Percentiles rank a stretch among this genome's conserved stretches.
Evolutionary conservation across 2,113 vertebrate genomes (phyloP).

Genomic region (Notarius lentiginosus): DNA sequence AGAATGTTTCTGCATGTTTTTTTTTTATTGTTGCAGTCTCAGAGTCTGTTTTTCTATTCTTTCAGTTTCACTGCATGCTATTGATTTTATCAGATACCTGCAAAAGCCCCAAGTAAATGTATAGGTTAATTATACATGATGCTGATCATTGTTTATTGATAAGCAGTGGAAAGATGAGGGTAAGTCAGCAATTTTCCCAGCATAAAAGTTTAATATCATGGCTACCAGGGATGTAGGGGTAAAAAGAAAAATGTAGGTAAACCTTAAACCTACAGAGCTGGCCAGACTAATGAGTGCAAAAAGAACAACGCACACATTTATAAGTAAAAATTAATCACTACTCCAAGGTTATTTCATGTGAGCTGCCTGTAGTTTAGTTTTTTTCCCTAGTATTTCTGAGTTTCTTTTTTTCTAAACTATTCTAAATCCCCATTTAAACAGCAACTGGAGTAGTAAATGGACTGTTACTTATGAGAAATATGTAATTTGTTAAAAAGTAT

Average conservation of each 20-base stretch:
- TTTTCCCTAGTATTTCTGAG: not conserved
- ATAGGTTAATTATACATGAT: conserved; percentile 6
- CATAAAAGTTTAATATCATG: not conserved
- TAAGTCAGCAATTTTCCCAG: not conserved
- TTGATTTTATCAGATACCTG: not conserved
- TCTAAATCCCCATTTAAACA: not conserved
- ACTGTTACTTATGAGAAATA: not conserved
- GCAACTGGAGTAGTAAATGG: not conserved
- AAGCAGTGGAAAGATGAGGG: not conserved
- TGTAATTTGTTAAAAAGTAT: not conserved
- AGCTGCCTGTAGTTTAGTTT: not conserved
- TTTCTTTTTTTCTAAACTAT: not conserved
- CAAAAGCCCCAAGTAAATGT: not conserved
- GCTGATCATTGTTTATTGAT: not conserved
- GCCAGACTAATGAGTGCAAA: not conserved
- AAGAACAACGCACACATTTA: not conserved
- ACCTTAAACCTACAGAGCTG: not conserved
- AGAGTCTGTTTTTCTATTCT: not conserved
- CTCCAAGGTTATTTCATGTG: not conserved
- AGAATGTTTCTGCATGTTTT: conserved; percentile 4
- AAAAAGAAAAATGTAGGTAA: not conserved
- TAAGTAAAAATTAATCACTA: not conserved
- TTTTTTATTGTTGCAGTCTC: not conserved
- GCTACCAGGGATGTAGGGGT: too few species aligned
- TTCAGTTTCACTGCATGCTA: not conserved